phyloP scores from a whole-genome alignment of 2,888 invertebrate genomes.

The Melinopterus prodromus region DNA sequence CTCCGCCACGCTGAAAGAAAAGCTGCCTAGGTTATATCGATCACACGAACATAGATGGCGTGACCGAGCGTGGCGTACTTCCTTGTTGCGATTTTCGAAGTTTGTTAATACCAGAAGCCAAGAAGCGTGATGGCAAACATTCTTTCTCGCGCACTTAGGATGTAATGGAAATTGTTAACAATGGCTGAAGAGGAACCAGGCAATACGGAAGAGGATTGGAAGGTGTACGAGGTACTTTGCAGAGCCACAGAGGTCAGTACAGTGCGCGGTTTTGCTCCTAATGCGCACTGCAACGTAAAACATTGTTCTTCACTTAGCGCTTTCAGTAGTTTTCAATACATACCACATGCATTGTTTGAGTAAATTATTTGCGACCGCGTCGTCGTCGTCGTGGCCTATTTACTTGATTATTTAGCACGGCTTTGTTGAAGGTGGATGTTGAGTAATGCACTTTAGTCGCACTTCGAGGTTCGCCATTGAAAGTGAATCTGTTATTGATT shows the following conservation, averaged over 20 bases:
- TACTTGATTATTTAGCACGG: conserved; percentile 25
- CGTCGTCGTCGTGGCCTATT: conserved; percentile 28
- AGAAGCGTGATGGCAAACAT: conserved; percentile 13
- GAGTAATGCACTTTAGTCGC: conserved; percentile 12
- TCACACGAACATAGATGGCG: conserved; percentile 52
- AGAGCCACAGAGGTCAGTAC: conserved; percentile 66
- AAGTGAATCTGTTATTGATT: conserved; percentile 21
- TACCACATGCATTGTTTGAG: conserved; percentile 6
- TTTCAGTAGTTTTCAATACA: conserved; percentile 11
- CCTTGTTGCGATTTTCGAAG: conserved; percentile 18
- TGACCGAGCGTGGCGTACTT: conserved; percentile 44
- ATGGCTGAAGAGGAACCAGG: conserved; percentile 52
- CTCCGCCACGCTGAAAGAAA: conserved; percentile 30
- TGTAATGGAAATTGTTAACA: background rate
- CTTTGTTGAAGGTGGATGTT: conserved; percentile 15
- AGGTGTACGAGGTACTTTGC: conserved; percentile 74
- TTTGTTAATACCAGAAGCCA: background rate
- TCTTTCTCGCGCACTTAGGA: background rate
- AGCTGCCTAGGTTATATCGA: conserved; percentile 55
- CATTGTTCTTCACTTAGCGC: conserved; percentile 26
- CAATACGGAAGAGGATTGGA: conserved; percentile 75
- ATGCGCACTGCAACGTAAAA: conserved; percentile 10
- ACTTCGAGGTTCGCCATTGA: background rate
- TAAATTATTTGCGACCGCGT: conserved; percentile 7
- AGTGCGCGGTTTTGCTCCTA: background rate